These are phyloP conservation scores for Cynopterus brachyotis DNA, from an alignment of 2,113 vertebrate genomes.

Conservation along the genomic window DNA sequence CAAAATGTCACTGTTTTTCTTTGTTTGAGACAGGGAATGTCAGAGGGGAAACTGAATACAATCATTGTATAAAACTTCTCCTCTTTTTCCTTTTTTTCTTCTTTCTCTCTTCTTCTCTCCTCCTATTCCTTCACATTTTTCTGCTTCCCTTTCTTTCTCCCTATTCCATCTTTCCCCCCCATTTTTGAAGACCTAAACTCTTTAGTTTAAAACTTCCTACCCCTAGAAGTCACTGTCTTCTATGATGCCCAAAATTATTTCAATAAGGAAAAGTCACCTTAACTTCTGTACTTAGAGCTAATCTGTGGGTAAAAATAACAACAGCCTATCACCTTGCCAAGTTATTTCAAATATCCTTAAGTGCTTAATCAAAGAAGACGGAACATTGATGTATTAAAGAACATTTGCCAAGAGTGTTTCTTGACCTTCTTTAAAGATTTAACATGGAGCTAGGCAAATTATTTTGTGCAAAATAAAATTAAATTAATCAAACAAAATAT, in stretches of 20 bases:
- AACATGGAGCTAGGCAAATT: constrained; percentile 5
- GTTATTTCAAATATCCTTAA: constrained; percentile 54
- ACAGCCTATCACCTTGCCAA: constrained; percentile 62
- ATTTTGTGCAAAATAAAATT: neutral
- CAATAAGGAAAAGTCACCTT: constrained; percentile 68
- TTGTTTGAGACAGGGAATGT: neutral
- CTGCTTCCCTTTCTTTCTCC: neutral
- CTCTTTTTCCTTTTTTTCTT: neutral
- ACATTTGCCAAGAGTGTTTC: constrained; percentile 52
- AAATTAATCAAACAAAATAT: neutral
- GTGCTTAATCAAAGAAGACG: constrained; percentile 63
- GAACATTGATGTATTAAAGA: constrained; percentile 57
- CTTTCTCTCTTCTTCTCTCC: neutral
- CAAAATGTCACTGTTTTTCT: neutral
- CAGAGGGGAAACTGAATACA: neutral
- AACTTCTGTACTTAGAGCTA: constrained; percentile 42
- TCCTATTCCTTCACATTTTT: too few species aligned
- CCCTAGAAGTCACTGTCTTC: constrained; percentile 44
- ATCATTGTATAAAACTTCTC: neutral
- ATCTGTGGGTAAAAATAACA: constrained; percentile 66
- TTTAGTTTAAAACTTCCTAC: constrained; percentile 14
- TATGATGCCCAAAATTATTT: constrained; percentile 53
- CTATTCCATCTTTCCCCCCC: too few species aligned
- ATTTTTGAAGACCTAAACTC: neutral
- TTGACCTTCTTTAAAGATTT: constrained; percentile 68